Percentiles rank a stretch among this genome's conserved stretches.
phyloP scores from a whole-genome alignment of 2,888 invertebrate species.

The Trilocha varians region DNA sequence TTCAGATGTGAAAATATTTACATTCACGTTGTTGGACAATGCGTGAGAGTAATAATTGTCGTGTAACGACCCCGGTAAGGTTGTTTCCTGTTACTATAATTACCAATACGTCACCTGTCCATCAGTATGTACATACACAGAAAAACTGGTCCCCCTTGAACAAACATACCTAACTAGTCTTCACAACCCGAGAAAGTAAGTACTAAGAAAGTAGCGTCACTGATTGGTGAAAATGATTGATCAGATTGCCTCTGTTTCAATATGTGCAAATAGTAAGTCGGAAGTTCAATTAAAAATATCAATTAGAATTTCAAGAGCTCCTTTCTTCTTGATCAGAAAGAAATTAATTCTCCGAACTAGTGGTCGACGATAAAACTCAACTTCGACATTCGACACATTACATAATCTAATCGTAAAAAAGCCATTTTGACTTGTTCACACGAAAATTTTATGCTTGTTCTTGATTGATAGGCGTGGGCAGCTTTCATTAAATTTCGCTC shows the following conservation, averaged over 20 bases:
- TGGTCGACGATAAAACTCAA: slow-evolving; percentile 3
- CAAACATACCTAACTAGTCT: slow-evolving; percentile 32
- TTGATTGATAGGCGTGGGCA: slow-evolving; percentile 28
- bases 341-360: slow-evolving; percentile 6
- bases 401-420: slow-evolving; percentile 22
- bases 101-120: slow-evolving; percentile 23
- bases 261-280: slow-evolving; percentile 18
- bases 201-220: slow-evolving; percentile 29
- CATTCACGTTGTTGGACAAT: slow-evolving; percentile 15
- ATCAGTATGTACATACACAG: slow-evolving; percentile 13
- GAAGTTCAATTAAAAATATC: slow-evolving; percentile 30
- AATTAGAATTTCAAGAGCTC: slow-evolving; percentile 20
- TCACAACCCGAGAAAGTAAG: slow-evolving; percentile 39
- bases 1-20: slow-evolving; percentile 9
- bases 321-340: slow-evolving; percentile 23
- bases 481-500: slow-evolving; percentile 32
- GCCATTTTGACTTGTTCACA: slow-evolving; percentile 24
- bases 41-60: slow-evolving; percentile 19
- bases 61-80: slow-evolving; percentile 15
- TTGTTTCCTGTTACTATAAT: slow-evolving; percentile 29
- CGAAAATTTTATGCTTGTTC: slow-evolving; percentile 26
- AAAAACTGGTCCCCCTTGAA: slow-evolving; percentile 29
- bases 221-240: slow-evolving; percentile 39
- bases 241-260: slow-evolving; percentile 31
- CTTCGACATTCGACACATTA: slow-evolving; percentile 17